A percentile compares a stretch with the other conserved stretches of the same genome.
phyloP scores from a whole-genome alignment of 2,113 vertebrate genomes.

The Danio rerio region GRCz12tu NC_133182.1:37283501-37284000 shows the following conservation, averaged over 20 bases:
- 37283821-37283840: background rate
- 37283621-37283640: too few species aligned
- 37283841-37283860: background rate
- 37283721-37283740: background rate
- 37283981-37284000: background rate
- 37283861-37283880: background rate
- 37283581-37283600: too few species aligned
- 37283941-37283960: background rate
- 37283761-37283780: constrained; percentile 23
- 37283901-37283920: background rate
- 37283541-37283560: too few species aligned
- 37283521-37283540: too few species aligned
- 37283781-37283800: background rate
- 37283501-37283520: too few species aligned
- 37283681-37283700: too few species aligned
- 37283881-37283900: background rate
- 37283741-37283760: constrained; percentile 26
- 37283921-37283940: background rate
- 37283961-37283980: background rate
- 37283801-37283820: background rate
- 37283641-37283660: too few species aligned
- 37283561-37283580: too few species aligned
- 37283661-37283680: too few species aligned
- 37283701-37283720: too few species aligned
- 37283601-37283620: too few species aligned